Evolutionary conservation across 2,113 vertebrate species (phyloP), one percentile per base, ranked within the genome.

Genomic region (Halichoeres trimaculatus): DNA sequence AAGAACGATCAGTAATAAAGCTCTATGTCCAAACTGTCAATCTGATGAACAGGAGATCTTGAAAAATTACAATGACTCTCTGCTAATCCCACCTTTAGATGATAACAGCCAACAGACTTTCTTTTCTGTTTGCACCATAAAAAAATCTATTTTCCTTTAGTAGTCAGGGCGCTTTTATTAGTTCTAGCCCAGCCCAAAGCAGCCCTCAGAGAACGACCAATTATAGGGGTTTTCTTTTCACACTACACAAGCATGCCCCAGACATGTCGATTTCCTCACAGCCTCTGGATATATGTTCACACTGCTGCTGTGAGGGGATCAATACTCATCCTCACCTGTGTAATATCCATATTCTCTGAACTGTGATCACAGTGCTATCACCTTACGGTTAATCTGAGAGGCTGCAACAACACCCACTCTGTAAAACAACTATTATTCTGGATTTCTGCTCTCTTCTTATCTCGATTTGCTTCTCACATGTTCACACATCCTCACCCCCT

Each of bases 391-490:
- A 20, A 50, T 16, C 51, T 67, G 55, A 81, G 51, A 38, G 40
- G 70, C 26, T 52, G 59, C 68, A 69, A 57, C 19, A 82, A 54
- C 41, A 16, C 24, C 9, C 41, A 1, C 1, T 20, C 47, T 38
- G 62, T 45, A 2, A 35, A 73, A 63, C 57, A 57, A 23, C 41
- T 22, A 14, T 51, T 67, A 77, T 70, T 73, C 38, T 48, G 3
- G n/a, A 30, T 30, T 30, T 6, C 30, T 30, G 30, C 30, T 4
- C 30, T 30, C 3, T 3, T 59, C 51, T 70, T 75, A 74, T 55
- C 55, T 59, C 30, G 75, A 73, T 81, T 83, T 87, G 70, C 60
- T 71, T 82, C 57, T 78, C 45, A 51, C 48, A 19, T 57, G 77
- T 71, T 36, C 63, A 38, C 53, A 64, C 45, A 43, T 66, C 22